Evolutionary conservation across 2,888 invertebrate species (phyloP), one percentile per base, ranked within the genome.

Genomic region (Anagyrus pseudococci): DNA sequence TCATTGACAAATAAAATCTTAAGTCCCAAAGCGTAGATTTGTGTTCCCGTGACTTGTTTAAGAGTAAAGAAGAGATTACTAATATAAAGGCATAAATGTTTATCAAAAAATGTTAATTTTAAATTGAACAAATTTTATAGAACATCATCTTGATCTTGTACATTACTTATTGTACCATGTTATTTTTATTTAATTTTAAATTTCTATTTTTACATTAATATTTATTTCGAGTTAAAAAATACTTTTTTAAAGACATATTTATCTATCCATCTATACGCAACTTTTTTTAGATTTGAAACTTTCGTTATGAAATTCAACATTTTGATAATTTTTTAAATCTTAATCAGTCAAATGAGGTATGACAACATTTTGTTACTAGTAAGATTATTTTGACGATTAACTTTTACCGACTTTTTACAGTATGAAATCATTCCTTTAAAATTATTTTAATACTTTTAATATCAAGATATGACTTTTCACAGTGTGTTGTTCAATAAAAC

Each of bases 141-240:
- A 8, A 37, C 33, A 37, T 10, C 8, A 37, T 37, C 15, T 37
- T 37, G 33, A 50, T 48, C 26, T 57, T 33, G 41, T 48, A 33
- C 29, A 37, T 48, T n/a, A 40, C 26, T 43, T 41, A 22, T 53
- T 53, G 33, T 53, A 53, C 20, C 17, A 25, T 53, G 41, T 19
- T 33, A 48, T 48, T 52, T 44, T 53, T 15, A 48, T 29, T 48
- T 43, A 1, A 3, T 47, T 58, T 26, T n/a, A 4, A 44, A 48
- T 1, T 58, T 54, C 25, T 29, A 53, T 54, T 58, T 43, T 49
- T 48, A 63, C 58, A 37, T 4, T 57, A 40, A 50, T 44, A 33
- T 37, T 47, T 20, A 53, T 53, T 62, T 56, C 26, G 43, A 44
- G 43, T 58, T 64, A 59, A 15, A 64, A 64, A 64, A 64, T 64